Evolutionary conservation across 2,888 invertebrate species (phyloP).

Genomic region (Tridacna crocea): DNA sequence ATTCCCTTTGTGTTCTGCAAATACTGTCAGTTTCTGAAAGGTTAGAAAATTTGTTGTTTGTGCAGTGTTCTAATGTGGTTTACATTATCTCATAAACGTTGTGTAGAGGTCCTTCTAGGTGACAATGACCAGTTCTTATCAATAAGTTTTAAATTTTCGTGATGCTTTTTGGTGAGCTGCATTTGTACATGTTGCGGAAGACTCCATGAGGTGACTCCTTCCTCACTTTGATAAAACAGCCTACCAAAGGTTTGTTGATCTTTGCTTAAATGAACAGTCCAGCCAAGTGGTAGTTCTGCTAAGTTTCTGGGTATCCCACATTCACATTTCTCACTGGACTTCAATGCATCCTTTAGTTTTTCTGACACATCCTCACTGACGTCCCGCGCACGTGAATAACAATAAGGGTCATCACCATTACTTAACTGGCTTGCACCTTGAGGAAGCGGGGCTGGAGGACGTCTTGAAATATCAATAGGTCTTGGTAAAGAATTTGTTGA

Average conservation of each 20-base stretch:
- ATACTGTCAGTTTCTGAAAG: too few species aligned
- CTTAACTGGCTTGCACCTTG: slow-evolving; percentile 5
- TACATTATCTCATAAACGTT: slow-evolving; percentile 6
- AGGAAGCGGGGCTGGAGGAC: slow-evolving; percentile 68
- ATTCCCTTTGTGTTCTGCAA: too few species aligned
- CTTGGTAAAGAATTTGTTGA: slow-evolving; percentile 9
- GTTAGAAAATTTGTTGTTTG: too few species aligned
- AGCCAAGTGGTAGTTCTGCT: slow-evolving; percentile 70
- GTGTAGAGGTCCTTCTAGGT: slow-evolving; percentile 8
- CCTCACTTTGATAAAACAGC: slow-evolving; percentile 71
- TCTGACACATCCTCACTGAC: slow-evolving; percentile 64
- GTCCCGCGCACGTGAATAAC: slow-evolving; percentile 69
- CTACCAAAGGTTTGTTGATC: slow-evolving; percentile 63
- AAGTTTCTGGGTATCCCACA: slow-evolving; percentile 72
- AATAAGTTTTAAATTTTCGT: slow-evolving; percentile 43
- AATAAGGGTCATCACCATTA: slow-evolving; percentile 49
- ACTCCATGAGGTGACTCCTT: slow-evolving; percentile 71
- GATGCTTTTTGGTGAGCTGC: slow-evolving; percentile 63
- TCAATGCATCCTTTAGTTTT: slow-evolving; percentile 68
- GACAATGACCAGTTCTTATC: slow-evolving; percentile 39
- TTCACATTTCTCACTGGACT: slow-evolving; percentile 72
- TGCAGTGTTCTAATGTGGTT: background rate
- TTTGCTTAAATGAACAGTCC: slow-evolving; percentile 75
- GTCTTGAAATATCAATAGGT: background rate
- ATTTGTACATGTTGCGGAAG: slow-evolving; percentile 66